Conservation (phyloP, 2,888 invertebrate species). For the Cancer borealis region DNA sequence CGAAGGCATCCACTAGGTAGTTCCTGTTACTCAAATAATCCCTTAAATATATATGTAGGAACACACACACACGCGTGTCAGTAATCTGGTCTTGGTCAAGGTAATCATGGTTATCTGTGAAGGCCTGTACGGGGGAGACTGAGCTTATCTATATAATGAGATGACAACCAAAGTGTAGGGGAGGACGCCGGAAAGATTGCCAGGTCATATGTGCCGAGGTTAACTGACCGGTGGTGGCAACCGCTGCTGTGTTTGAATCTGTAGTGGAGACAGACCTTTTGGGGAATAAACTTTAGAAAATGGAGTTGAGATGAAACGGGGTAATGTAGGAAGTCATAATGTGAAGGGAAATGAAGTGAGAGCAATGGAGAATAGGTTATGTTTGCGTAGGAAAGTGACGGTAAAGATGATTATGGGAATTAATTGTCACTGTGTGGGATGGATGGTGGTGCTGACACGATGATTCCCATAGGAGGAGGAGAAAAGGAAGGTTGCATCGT, state of each 20-base stretch:
- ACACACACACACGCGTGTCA: not conserved
- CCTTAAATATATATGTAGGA: too few relatives aligned
- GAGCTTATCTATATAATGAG: not conserved
- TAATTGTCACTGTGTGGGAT: not conserved
- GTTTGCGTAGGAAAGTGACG: not conserved
- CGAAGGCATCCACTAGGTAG: too few relatives aligned
- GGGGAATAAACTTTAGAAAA: not conserved
- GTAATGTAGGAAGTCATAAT: not conserved
- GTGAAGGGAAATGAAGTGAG: not conserved
- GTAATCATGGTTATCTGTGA: not conserved
- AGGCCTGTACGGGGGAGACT: not conserved
- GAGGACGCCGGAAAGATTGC: not conserved
- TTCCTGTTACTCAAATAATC: too few relatives aligned
- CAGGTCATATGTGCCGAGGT: not conserved
- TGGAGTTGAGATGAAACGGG: not conserved
- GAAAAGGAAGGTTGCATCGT: not conserved
- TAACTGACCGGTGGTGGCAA: not conserved
- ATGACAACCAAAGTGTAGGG: not conserved
- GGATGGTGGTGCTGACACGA: not conserved
- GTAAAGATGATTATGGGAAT: not conserved
- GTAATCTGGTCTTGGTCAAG: not conserved
- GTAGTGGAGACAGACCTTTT: not conserved
- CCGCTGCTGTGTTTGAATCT: not conserved
- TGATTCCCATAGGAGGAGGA: not conserved
- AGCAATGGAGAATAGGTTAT: not conserved